Base-by-base conservation (phyloP, 53 echinoderm and acorn worm genomes). In the Temnopleurus reevesii region DNA sequence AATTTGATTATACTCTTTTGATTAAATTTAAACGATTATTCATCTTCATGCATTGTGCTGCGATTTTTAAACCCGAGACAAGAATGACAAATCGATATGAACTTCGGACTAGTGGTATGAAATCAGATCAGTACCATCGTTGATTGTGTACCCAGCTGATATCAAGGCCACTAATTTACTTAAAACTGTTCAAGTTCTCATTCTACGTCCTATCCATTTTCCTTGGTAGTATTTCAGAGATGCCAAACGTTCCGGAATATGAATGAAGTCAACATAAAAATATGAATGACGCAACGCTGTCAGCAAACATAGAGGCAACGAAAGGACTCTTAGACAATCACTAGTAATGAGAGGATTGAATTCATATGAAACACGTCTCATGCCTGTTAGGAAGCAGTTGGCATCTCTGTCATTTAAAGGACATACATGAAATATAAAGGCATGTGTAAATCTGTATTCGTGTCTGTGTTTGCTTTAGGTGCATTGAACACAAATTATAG, bases 401-500 rank as follows among this genome's bases (percentile, higher is more conserved):
- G n/a, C n/a, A n/a, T n/a, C n/a, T n/a, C n/a, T n/a, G n/a, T n/a
- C n/a, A n/a, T n/a, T n/a, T n/a, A n/a, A n/a, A n/a, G n/a, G n/a
- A n/a, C n/a, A n/a, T n/a, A n/a, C n/a, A n/a, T n/a, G n/a, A n/a
- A n/a, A n/a, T n/a, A n/a, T n/a, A n/a, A n/a, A n/a, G n/a, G n/a
- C n/a, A n/a, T n/a, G n/a, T n/a, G n/a, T n/a, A n/a, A n/a, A n/a
- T n/a, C n/a, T n/a, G n/a, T n/a, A n/a, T n/a, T n/a, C n/a, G n/a
- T n/a, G 34, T 31, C 31, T 30, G 33, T 63, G 63, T 63, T 63
- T 63, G 63, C 63, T 63, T 63, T 63, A 63, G n/a, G 31, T 33
- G 63, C 63, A 63, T 63, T 63, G 63, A 63, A 63, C 63, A 33
- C 63, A 63, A 63, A 63, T 63, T 63, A 63, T 63, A 30, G 31